These are phyloP conservation scores for Sinotaia quadrata DNA, from an alignment of 2,888 invertebrate species.

Conservation along the genomic window DNA sequence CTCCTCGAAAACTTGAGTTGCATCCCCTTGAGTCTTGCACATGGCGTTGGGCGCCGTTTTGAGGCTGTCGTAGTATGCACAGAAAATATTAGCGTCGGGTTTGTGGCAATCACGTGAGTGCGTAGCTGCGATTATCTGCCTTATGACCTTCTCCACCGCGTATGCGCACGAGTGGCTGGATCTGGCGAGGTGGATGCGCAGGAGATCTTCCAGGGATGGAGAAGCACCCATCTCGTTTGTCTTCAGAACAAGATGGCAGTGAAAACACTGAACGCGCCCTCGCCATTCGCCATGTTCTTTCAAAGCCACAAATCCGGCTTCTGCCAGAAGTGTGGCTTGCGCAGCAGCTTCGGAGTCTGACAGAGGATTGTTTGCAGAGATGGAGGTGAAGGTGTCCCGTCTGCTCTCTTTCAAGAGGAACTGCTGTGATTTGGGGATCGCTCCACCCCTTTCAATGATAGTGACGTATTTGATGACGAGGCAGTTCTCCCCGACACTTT, in stretches of 20 bases:
- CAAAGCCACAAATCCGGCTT: background rate
- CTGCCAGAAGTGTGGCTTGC: background rate
- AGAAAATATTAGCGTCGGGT: background rate
- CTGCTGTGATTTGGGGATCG: background rate
- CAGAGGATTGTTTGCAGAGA: too few species aligned
- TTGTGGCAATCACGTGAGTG: background rate
- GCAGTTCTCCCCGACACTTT: background rate
- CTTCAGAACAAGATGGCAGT: background rate
- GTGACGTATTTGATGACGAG: background rate
- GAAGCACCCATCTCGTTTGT: background rate
- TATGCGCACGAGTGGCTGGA: background rate
- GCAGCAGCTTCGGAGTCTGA: too few species aligned
- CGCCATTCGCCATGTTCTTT: background rate
- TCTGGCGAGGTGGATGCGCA: background rate
- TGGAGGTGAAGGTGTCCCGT: background rate
- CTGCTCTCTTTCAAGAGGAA: background rate
- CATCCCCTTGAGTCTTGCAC: too few species aligned
- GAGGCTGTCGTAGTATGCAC: too few species aligned
- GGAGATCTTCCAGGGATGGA: background rate
- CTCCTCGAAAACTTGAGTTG: too few species aligned
- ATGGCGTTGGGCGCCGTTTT: too few species aligned
- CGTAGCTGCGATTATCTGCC: background rate
- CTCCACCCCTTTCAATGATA: background rate
- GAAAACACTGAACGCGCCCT: background rate
- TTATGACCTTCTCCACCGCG: background rate